phyloP scores from a whole-genome alignment of 2,888 invertebrate species.

The Lampropteryx suffumata region DNA sequence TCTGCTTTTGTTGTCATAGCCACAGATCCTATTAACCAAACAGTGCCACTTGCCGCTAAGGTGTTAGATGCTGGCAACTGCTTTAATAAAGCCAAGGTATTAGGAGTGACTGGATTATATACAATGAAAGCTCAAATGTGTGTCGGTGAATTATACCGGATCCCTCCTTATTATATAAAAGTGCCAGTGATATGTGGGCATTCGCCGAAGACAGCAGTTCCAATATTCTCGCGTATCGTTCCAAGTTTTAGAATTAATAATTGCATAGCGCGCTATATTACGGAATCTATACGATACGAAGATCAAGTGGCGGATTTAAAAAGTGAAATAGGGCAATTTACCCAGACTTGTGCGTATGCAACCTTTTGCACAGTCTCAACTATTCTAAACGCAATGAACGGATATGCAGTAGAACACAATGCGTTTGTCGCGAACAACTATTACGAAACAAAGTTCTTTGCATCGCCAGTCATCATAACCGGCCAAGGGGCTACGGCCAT shows the following conservation, averaged over 20 bases:
- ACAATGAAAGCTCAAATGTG: slow-evolving; percentile 25
- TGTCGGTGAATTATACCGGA: slow-evolving; percentile 13
- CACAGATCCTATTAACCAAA: slow-evolving; percentile 27
- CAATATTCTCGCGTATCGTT: slow-evolving; percentile 19
- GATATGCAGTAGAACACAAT: slow-evolving; percentile 25
- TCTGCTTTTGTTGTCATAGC: slow-evolving; percentile 23
- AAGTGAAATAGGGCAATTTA: slow-evolving; percentile 7
- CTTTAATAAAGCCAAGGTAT: slow-evolving; percentile 15
- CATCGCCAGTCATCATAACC: slow-evolving; percentile 22
- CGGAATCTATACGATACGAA: slow-evolving; percentile 8
- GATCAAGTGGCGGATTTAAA: slow-evolving; percentile 14
- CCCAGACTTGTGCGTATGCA: slow-evolving; percentile 21
- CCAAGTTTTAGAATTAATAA: slow-evolving; percentile 15
- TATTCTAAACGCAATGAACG: slow-evolving; percentile 25
- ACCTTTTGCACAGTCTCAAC: slow-evolving; percentile 34
- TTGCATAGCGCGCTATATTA: slow-evolving; percentile 5
- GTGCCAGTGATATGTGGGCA: slow-evolving; percentile 27
- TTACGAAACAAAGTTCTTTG: slow-evolving; percentile 23
- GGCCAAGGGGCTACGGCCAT: slow-evolving; percentile 12
- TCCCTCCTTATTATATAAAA: slow-evolving; percentile 12
- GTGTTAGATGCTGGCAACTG: slow-evolving; percentile 15
- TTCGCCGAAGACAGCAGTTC: slow-evolving; percentile 26
- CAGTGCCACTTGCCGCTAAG: slow-evolving; percentile 21
- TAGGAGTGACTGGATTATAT: slow-evolving; percentile 22
- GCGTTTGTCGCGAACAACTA: slow-evolving; percentile 27